These are phyloP conservation scores for Silurus asotus DNA, from an alignment of 2,113 vertebrate species.

Conservation along the genomic window DNA sequence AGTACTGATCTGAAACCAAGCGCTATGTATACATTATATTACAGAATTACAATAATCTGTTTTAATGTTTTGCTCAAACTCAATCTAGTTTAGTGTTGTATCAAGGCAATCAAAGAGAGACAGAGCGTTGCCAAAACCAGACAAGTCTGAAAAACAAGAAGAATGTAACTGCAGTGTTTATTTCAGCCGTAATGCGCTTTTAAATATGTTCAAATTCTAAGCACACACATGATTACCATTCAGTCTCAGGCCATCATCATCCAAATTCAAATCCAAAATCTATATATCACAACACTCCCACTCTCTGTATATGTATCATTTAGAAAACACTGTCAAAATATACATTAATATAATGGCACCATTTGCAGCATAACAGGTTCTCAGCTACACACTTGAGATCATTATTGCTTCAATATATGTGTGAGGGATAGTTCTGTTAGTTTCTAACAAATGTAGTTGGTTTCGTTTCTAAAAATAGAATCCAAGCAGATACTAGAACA, in stretches of 20 bases:
- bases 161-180: slow-evolving; percentile 24
- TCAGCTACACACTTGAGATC: not conserved
- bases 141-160: not conserved
- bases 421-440: not conserved
- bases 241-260: not conserved
- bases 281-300: not conserved
- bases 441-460: not conserved
- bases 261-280: not conserved
- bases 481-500: not conserved
- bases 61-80: not conserved
- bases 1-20: slow-evolving; percentile 7
- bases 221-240: not conserved
- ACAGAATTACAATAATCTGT: not conserved
- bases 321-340: not conserved
- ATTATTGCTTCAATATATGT: not conserved
- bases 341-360: not conserved
- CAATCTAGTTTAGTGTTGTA: not conserved
- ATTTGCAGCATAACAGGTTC: not conserved
- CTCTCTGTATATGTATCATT: not conserved
- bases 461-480: not conserved
- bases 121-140: slow-evolving; percentile 5
- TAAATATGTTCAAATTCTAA: not conserved
- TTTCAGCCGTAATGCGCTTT: not conserved
- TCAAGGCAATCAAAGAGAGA: not conserved
- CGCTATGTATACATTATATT: slow-evolving; percentile 15